Conservation (phyloP, 2,797 vertebrate species). For the Ciconia nigra region DNA sequence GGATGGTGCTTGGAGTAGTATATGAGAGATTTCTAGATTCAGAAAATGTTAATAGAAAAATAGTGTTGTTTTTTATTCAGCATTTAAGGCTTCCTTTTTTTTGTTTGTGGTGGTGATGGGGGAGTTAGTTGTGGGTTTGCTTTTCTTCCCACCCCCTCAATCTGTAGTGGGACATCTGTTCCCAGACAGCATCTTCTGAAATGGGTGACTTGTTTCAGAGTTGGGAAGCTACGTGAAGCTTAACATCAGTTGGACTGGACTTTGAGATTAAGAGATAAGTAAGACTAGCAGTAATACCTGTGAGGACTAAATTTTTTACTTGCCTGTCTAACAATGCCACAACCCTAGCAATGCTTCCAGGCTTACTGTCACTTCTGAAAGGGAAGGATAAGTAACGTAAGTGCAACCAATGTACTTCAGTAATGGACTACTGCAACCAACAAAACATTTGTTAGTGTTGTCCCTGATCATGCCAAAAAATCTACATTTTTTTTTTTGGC, state of each 20-base stretch:
- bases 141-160: background rate
- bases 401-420: background rate
- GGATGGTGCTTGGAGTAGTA: background rate
- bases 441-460: background rate
- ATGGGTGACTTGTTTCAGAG: background rate
- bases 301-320: background rate
- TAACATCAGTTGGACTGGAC: background rate
- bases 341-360: background rate
- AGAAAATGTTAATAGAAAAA: background rate
- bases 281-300: background rate
- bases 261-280: background rate
- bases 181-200: background rate
- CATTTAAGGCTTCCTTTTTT: background rate
- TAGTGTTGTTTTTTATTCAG: background rate
- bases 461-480: background rate
- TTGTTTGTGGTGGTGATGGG: rapidly evolving
- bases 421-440: background rate
- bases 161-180: background rate
- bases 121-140: background rate
- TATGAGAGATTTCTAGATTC: background rate
- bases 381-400: background rate
- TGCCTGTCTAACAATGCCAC: background rate
- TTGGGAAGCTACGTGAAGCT: background rate
- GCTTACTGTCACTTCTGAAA: background rate
- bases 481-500: background rate